Evolutionary conservation across 2,888 invertebrate genomes (phyloP), one percentile per base, ranked within the genome.

Genomic region (Carcina quercana): DNA sequence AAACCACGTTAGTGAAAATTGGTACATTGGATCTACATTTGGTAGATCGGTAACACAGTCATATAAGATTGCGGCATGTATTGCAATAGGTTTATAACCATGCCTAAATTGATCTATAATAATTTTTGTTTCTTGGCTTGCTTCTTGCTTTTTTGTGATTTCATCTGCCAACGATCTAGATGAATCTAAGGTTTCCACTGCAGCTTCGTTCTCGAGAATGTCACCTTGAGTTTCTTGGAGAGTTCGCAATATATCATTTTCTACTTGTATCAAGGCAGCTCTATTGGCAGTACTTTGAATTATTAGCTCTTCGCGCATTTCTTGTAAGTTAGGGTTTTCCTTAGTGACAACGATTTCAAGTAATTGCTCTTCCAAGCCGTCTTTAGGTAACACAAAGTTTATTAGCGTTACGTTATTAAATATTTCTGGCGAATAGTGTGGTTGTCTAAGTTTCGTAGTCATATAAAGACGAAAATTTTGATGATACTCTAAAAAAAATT

Each of bases 191-290:
- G 95, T 91, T 64, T 93, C 88, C 46, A 97, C 95, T 2, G 96
- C 96, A 3, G 87, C 87, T 75, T 96, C 96, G 65, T 97, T 95
- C 75, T 96, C 96, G 39, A 97, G 83, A 59, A 97, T 95, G 61
- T 95, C 94, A 2, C 95, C 94, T 63, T 94, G 91, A 1, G 90
- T 86, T 55, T 92, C 88, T 25, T 94, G 91, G 31, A 97, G 74
- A 0, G 95, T 96, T 53, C 90, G 88, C 28, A 97, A 79, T 50
- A 97, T 96, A 71, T 91, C 92, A 60, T 96, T 94, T 75, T 97
- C 96, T 13, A 94, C 92, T 64, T 93, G 89, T 57, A 94, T 91
- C 21, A 97, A 70, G 2, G 92, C 91, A 35, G 91, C 88, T 59
- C 89, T 90, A 66, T 97, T 96, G 28, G 89, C 88, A 4, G 94